Evolutionary conservation across 2,888 invertebrate genomes (phyloP), one percentile per base, ranked within the genome.

Genomic region (Schizotus pectinicornis): DNA sequence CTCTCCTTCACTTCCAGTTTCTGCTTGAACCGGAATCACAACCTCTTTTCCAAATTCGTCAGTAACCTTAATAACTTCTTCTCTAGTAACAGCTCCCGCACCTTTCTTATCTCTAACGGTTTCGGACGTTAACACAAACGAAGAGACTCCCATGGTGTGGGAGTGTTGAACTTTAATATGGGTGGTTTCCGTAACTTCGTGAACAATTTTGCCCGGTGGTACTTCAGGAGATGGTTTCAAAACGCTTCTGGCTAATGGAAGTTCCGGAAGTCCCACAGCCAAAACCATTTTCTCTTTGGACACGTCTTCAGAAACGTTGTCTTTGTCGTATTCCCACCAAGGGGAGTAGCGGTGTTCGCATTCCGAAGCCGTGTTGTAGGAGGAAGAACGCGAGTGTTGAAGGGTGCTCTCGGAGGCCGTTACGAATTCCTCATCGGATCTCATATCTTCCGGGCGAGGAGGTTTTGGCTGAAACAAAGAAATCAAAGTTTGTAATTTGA

Each of bases 341-440:
- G 85, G 84, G 0, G 82, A 80, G 52, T 82, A 83, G 31, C 75
- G 70, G 36, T 82, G 81, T 57, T 87, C 87, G 64, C 85, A 86
- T 73, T 86, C 86, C 1, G 87, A 88, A 7, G 87, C 87, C 0
- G 87, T 88, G 69, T 87, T 86, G 76, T 87, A 88, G 1, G 88
- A 88, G 12, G 86, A 88, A 30, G 87, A 87, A 53, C 87, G 80
- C 5, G 88, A 88, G 57, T 85, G 86, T 30, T 87, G 87, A 3
- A 85, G 83, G 39, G 88, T 87, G 68, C 86, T 86, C 68, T 89
- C 88, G 0, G 88, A 88, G 8, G 88, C 88, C 1, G 88, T 88
- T 32, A 84, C 82, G 75, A 88, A 88, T 57, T 86, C 86, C 61
- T 87, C 87, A 56, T 85, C 85, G 1, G 81, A 79, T 67, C 79